A percentile compares a stretch with the other conserved stretches of the same genome.
These are phyloP conservation scores for Numenius phaeopus DNA, from an alignment of 2,797 vertebrate genomes.

Conservation along the genomic window DNA sequence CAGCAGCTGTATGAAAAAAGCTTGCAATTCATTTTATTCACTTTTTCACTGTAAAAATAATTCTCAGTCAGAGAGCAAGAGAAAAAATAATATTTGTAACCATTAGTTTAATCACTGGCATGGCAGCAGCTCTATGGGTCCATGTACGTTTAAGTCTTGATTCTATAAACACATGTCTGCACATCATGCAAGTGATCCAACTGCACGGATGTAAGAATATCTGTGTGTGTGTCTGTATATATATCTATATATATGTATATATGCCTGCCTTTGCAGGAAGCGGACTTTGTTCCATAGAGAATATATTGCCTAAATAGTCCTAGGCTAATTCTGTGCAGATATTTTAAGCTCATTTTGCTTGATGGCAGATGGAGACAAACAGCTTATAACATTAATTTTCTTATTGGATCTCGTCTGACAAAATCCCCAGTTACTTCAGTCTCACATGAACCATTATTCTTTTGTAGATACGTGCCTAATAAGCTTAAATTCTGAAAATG, in stretches of 20 bases:
- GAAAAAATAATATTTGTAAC: background rate
- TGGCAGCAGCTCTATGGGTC: background rate
- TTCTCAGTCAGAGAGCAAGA: background rate
- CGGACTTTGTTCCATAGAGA: background rate
- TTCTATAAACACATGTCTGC: background rate
- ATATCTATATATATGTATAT: rapidly evolving
- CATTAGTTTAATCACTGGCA: background rate
- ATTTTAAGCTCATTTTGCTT: slow-evolving; percentile 20
- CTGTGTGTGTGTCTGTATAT: background rate
- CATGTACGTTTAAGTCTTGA: background rate
- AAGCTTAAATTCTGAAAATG: slow-evolving; percentile 48
- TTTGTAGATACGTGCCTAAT: slow-evolving; percentile 10
- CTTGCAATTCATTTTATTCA: background rate
- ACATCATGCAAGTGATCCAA: background rate
- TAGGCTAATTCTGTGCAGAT: background rate
- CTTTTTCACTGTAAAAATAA: background rate
- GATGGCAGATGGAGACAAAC: slow-evolving; percentile 43
- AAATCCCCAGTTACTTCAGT: slow-evolving; percentile 20
- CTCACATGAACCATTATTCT: background rate
- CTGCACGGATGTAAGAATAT: background rate
- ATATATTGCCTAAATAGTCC: background rate
- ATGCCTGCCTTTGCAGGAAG: background rate
- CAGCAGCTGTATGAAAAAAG: background rate
- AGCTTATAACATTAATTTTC: slow-evolving; percentile 37
- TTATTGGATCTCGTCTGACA: slow-evolving; percentile 46